Evolutionary conservation across 2,888 invertebrate species (phyloP).

Genomic region (Papilio gigon): DNA sequence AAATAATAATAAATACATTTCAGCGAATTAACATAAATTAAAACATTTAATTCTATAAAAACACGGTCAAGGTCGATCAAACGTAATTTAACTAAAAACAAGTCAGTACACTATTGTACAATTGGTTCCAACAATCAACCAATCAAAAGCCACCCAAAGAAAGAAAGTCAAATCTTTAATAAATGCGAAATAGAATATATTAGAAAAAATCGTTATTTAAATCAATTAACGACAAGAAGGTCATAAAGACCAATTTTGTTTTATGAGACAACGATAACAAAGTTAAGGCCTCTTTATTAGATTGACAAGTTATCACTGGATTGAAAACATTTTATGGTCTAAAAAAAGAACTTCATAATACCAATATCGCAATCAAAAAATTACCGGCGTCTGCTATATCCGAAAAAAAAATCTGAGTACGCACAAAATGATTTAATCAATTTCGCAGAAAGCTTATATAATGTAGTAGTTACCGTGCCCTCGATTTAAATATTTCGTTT

Average conservation of each 20-base stretch:
- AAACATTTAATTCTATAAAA: background rate
- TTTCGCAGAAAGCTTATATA: conserved; percentile 10
- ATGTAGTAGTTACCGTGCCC: background rate
- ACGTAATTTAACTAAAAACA: background rate
- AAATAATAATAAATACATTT: background rate
- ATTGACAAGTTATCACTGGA: no score
- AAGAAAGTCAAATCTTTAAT: no score
- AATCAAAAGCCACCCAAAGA: no score
- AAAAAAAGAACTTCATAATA: background rate
- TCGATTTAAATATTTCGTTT: conserved; percentile 12
- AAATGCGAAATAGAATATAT: no score
- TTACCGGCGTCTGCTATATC: background rate
- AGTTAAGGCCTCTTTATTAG: no score
- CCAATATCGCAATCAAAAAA: background rate
- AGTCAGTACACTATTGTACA: background rate
- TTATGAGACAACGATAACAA: no score
- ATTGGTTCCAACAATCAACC: background rate
- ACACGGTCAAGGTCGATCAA: background rate
- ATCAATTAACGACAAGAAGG: no score
- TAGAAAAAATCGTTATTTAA: no score
- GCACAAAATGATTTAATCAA: background rate
- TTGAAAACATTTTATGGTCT: no score
- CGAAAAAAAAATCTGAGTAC: background rate
- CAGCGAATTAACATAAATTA: background rate
- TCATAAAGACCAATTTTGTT: no score